A percentile compares a stretch with the other conserved stretches of the same genome.
Evolutionary conservation across 2,113 vertebrate genomes (phyloP).

Genomic region (Polypterus bichir): DNA sequence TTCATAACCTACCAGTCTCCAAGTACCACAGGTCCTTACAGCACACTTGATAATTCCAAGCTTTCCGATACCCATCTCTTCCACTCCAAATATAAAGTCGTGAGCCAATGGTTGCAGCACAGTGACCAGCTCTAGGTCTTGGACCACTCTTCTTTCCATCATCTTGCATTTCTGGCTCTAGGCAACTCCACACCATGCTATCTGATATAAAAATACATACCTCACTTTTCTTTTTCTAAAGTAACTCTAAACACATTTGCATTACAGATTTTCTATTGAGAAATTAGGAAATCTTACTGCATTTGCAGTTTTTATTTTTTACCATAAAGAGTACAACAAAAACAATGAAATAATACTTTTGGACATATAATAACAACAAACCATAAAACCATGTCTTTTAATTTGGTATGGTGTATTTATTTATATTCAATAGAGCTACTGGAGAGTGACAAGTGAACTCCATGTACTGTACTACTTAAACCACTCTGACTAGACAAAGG

Average conservation of each 20-base stretch:
- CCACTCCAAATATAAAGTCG: constrained; percentile 95
- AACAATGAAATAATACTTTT: background rate
- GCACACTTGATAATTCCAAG: constrained; percentile 91
- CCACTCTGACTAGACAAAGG: too few species aligned
- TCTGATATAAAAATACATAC: constrained; percentile 41
- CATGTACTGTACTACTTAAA: too few species aligned
- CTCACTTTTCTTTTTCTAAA: background rate
- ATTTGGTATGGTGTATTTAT: too few species aligned
- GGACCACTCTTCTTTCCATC: constrained; percentile 62
- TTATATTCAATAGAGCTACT: too few species aligned
- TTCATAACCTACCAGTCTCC: constrained; percentile 73
- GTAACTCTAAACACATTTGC: background rate
- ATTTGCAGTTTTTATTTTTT: background rate
- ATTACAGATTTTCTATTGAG: too few species aligned
- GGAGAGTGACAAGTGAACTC: too few species aligned
- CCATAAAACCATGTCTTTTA: too few species aligned
- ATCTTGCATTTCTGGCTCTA: constrained; percentile 60
- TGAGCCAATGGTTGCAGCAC: constrained; percentile 68
- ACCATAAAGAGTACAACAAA: background rate
- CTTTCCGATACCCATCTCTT: constrained; percentile 85
- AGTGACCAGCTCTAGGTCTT: constrained; percentile 82
- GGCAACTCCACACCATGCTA: constrained; percentile 67
- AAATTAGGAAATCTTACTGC: too few species aligned
- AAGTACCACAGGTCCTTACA: constrained; percentile 97
- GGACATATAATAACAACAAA: background rate